phyloP scores from a whole-genome alignment of 2,113 vertebrate genomes.

The Cryptotis parvus region DNA sequence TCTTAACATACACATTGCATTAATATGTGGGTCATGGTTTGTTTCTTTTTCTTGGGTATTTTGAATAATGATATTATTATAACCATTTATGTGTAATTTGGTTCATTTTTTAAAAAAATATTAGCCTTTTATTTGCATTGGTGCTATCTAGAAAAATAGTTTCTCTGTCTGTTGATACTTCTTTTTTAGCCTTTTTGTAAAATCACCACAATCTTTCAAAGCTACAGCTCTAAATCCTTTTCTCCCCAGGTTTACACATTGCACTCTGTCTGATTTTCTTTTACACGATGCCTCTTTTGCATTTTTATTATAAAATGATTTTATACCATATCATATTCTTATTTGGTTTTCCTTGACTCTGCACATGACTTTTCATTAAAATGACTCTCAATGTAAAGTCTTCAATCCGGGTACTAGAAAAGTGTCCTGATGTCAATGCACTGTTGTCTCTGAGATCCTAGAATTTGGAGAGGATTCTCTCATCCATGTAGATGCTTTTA shows the following conservation, averaged over 20 bases:
- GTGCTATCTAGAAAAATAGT: not conserved
- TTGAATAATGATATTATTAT: not conserved
- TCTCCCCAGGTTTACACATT: not conserved
- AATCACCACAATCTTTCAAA: not conserved
- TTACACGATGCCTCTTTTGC: not conserved
- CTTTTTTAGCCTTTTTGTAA: not conserved
- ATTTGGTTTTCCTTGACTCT: not conserved
- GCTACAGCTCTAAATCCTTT: too few species aligned
- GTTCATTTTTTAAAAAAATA: not conserved
- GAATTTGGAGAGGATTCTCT: not conserved
- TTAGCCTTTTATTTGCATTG: not conserved
- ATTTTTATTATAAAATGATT: not conserved
- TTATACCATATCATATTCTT: not conserved
- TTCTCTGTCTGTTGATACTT: not conserved
- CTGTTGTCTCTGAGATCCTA: not conserved
- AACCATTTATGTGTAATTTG: not conserved
- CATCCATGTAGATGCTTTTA: too few species aligned
- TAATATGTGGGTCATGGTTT: too few species aligned
- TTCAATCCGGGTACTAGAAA: not conserved
- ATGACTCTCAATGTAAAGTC: not conserved
- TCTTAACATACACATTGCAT: not conserved
- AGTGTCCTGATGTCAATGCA: not conserved
- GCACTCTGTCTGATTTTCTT: not conserved
- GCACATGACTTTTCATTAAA: not conserved
- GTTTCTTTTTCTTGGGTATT: not conserved